phyloP scores from a whole-genome alignment of 2,797 vertebrate genomes.

The Phylloscopus collybita region DNA sequence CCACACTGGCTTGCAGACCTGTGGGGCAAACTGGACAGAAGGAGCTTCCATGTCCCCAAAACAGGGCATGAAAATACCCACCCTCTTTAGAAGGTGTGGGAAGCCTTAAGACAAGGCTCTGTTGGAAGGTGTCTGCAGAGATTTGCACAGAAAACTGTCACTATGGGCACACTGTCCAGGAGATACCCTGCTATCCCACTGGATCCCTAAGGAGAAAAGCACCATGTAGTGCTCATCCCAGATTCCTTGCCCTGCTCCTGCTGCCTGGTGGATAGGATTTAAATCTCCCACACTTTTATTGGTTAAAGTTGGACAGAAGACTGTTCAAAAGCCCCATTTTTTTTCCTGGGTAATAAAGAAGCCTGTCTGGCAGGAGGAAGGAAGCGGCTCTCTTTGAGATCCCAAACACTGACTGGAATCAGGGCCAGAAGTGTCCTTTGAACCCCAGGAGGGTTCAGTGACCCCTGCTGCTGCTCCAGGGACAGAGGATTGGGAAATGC shows the following conservation, averaged over 20 bases:
- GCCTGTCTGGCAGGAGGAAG: not conserved
- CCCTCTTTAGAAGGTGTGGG: not conserved
- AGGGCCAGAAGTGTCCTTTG: not conserved
- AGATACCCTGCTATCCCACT: accelerated
- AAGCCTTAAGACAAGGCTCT: not conserved
- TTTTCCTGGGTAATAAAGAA: not conserved
- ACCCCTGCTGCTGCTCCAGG: not conserved
- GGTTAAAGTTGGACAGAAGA: not conserved
- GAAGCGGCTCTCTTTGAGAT: not conserved
- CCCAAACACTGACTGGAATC: accelerated
- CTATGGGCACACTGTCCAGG: accelerated
- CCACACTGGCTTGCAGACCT: not conserved
- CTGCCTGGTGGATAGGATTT: not conserved
- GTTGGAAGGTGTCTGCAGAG: not conserved
- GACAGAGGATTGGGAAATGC: not conserved
- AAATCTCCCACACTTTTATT: not conserved
- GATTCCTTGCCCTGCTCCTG: not conserved
- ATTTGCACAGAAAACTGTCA: not conserved
- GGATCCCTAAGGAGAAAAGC: not conserved
- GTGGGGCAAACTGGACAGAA: not conserved
- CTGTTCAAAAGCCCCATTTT: not conserved
- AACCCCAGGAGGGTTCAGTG: not conserved
- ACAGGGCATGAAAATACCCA: not conserved
- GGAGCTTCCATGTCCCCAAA: not conserved
- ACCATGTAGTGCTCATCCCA: not conserved